phyloP scores from a whole-genome alignment of 2,113 vertebrate genomes.

The Cranoglanis bouderius region DNA sequence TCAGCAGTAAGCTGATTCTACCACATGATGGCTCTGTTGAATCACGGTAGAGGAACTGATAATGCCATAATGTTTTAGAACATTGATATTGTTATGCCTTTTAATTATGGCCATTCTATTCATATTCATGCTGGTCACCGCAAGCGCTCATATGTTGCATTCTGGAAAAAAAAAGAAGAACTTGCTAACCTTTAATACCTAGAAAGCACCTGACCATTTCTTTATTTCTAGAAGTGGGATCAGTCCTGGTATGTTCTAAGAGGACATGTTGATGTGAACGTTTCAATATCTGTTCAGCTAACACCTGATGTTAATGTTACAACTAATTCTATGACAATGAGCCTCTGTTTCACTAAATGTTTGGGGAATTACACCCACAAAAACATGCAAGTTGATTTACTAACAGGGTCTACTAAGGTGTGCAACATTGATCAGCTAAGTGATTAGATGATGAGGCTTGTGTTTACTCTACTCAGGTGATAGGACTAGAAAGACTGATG shows the following conservation, averaged over 20 bases:
- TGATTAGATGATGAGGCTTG: neutral
- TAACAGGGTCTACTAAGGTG: neutral
- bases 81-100: neutral
- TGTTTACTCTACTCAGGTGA: neutral
- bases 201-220: too few species aligned
- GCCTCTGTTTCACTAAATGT: neutral
- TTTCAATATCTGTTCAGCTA: neutral
- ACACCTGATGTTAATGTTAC: neutral
- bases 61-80: neutral
- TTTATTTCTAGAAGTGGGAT: neutral
- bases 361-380: neutral
- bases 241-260: neutral
- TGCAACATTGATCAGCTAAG: neutral
- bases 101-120: neutral
- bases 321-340: neutral
- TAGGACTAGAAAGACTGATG: neutral
- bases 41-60: neutral
- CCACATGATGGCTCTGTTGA: slow-evolving; percentile 55
- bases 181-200: neutral
- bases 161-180: neutral
- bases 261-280: neutral
- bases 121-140: neutral
- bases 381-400: neutral
- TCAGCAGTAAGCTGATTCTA: neutral
- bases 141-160: neutral